Evolutionary conservation across 2,113 vertebrate species (phyloP), one percentile per base, ranked within the genome.

Genomic region (Cynoglossus semilaevis): DNA sequence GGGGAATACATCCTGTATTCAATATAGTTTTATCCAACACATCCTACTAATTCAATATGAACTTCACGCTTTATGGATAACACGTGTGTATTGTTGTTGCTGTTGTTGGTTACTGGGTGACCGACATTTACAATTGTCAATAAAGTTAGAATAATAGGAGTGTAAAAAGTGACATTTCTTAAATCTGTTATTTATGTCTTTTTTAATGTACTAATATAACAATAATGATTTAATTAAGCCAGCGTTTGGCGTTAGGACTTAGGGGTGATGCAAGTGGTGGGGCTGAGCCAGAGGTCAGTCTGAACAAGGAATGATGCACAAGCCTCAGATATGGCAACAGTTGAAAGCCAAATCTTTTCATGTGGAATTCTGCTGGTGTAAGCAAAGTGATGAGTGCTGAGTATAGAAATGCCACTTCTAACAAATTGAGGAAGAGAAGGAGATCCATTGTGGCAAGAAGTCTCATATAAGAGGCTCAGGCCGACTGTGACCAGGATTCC

Each of bases 381-480:
- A 76, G 77, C 74, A 63, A 83, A 87, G 74, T n/a, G n/a, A n/a
- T n/a, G n/a, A n/a, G n/a, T 84, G 85, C 78, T 85, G 83, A 84
- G 78, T 74, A 62, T 48, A 60, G 58, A 72, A 74, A 76, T 85
- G 77, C 80, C 61, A 59, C 70, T 83, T 77, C 80, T 72, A 62
- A 63, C 68, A 29, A n/a, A 29, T 29, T 16, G 68, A 62, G 76
- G 81, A 84, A 84, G 76, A 85, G 76, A 81, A 55, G 57, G 58
- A 77, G 68, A 79, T 72, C 76, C 75, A 70, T 74, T 9, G 57
- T 76, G 77, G 80, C 82, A 75, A 83, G 79, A 81, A 72, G 62
- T 72, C 67, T 61, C 73, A 70, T 72, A 77, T 78, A 77, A 84
- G 68, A 79, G 73, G 69, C 76, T 88, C 70, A 81, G 70, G 64